These are phyloP conservation scores for Ormia ochracea DNA, from an alignment of 2,888 invertebrate species.

Conservation along the genomic window DNA sequence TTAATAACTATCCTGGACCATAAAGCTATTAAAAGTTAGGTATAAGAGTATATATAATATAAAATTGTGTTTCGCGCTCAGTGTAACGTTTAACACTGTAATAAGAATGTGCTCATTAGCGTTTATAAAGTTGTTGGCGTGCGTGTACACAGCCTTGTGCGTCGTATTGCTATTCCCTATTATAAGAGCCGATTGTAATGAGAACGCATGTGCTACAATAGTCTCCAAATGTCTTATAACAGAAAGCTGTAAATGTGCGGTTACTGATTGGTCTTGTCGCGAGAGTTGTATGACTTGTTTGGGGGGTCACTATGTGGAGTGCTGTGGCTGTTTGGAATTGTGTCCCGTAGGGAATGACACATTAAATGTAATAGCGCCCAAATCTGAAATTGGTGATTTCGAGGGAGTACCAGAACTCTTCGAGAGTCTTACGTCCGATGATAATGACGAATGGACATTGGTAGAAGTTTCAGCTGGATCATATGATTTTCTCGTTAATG, in stretches of 20 bases:
- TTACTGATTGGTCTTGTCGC: constrained; percentile 92
- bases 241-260: constrained; percentile 95
- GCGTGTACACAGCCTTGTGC: neutral
- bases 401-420: constrained; percentile 90
- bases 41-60: too few relatives aligned
- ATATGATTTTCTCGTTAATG: constrained; percentile 57
- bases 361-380: constrained; percentile 77
- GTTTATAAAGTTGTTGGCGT: constrained; percentile 27
- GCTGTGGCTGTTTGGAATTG: constrained; percentile 77
- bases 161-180: neutral
- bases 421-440: constrained; percentile 86
- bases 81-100: constrained; percentile 19
- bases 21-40: neutral
- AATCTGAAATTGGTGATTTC: constrained; percentile 89
- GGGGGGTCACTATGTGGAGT: constrained; percentile 91
- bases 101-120: constrained; percentile 33
- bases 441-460: constrained; percentile 72
- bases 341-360: constrained; percentile 86
- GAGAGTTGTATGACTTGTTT: constrained; percentile 94
- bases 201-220: constrained; percentile 86
- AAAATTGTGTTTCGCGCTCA: neutral
- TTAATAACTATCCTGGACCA: neutral
- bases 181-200: constrained; percentile 69
- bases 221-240: constrained; percentile 97
- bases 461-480: constrained; percentile 66